Percentiles rank a stretch among this genome's conserved stretches.
Conservation (phyloP, 2,113 vertebrate species). For the Lepidothrix coronata region DNA sequence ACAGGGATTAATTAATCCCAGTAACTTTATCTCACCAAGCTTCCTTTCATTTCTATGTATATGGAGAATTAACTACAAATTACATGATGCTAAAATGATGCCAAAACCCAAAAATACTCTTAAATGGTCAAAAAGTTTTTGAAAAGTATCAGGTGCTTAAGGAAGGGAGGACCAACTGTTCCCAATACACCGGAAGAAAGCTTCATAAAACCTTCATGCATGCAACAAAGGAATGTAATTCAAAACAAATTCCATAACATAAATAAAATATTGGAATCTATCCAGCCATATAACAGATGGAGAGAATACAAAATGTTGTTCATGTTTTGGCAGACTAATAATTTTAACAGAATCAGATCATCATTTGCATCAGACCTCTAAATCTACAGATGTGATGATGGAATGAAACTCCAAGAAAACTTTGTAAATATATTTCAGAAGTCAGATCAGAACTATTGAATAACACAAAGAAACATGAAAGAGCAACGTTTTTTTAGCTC, state of each 20-base stretch:
- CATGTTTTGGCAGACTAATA: background rate
- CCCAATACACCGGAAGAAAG: background rate
- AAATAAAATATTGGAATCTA: slow-evolving; percentile 43
- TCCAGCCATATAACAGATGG: slow-evolving; percentile 43
- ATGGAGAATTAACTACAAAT: background rate
- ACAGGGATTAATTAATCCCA: background rate
- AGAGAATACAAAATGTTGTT: slow-evolving; percentile 25
- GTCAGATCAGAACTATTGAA: slow-evolving; percentile 4
- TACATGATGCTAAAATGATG: background rate
- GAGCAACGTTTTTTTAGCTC: background rate
- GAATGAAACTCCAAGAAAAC: background rate
- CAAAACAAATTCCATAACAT: slow-evolving; percentile 11
- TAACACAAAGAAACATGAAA: background rate
- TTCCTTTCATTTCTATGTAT: background rate
- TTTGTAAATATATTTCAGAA: background rate
- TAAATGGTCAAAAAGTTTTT: background rate
- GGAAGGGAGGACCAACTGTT: background rate
- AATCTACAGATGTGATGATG: slow-evolving; percentile 9
- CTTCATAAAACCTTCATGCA: background rate
- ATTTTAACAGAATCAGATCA: slow-evolving; percentile 26
- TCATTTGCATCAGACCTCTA: slow-evolving; percentile 13
- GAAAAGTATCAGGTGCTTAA: background rate
- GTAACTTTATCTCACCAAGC: background rate
- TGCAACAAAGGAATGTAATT: slow-evolving; percentile 27
- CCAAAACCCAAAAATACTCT: background rate